Conservation (phyloP, 2,888 invertebrate genomes). For the Clivina fossor region DNA sequence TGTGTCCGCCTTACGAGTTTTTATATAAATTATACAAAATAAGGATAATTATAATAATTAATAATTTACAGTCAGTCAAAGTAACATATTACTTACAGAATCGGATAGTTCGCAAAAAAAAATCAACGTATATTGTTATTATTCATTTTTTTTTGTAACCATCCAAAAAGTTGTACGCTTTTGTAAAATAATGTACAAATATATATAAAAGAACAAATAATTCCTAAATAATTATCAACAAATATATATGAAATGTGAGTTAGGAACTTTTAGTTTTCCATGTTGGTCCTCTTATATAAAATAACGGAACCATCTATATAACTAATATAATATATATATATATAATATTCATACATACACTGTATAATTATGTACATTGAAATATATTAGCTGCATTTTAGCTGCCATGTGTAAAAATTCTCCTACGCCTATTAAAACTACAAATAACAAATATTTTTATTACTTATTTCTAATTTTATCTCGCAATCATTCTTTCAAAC, state of each 20-base stretch:
- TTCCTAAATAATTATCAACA: constrained; percentile 32
- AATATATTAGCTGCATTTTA: constrained; percentile 24
- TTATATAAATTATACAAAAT: constrained; percentile 34
- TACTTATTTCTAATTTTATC: constrained; percentile 24
- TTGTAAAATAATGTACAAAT: constrained; percentile 27
- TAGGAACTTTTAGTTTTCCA: constrained; percentile 52
- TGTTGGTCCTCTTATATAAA: constrained; percentile 51
- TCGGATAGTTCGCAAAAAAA: constrained; percentile 13
- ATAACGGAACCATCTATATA: constrained; percentile 45
- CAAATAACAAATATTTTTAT: constrained; percentile 27
- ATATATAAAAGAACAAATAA: constrained; percentile 25
- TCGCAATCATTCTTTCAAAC: not conserved
- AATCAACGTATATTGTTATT: too few species aligned
- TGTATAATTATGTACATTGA: constrained; percentile 33
- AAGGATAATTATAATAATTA: too few species aligned
- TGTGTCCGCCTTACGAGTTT: constrained; percentile 29
- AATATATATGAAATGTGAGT: constrained; percentile 36
- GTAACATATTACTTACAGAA: constrained; percentile 32
- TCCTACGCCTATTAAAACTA: constrained; percentile 24
- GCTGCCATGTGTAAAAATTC: constrained; percentile 32
- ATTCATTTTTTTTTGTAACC: constrained; percentile 4
- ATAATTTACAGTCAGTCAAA: constrained; percentile 35
- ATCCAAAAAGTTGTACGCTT: constrained; percentile 21
- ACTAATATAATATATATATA: constrained; percentile 30
- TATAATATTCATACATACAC: constrained; percentile 32